phyloP scores from a whole-genome alignment of 2,113 vertebrate genomes.

The Colius striatus region DNA sequence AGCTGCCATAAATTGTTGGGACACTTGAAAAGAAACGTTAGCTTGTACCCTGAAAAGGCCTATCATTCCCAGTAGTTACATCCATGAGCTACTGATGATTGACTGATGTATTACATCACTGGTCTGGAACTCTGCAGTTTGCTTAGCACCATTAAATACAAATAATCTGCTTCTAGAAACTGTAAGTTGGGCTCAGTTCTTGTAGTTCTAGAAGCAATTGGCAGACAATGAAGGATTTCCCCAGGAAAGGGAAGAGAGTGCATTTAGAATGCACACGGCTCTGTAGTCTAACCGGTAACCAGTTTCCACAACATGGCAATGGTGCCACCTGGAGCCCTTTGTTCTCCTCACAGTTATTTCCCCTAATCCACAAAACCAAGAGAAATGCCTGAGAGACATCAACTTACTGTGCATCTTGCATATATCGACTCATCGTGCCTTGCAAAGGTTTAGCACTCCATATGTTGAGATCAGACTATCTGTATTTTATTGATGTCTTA shows the following conservation, averaged over 20 bases:
- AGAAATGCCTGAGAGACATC: not conserved
- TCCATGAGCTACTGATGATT: not conserved
- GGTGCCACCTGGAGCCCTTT: conserved; percentile 39
- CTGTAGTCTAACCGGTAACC: not conserved
- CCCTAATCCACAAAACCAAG: too few species aligned
- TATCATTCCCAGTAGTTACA: not conserved
- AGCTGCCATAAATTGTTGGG: not conserved
- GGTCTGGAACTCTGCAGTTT: not conserved
- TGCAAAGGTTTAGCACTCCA: not conserved
- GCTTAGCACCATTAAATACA: not conserved
- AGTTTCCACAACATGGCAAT: not conserved
- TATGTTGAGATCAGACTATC: not conserved
- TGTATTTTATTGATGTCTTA: not conserved
- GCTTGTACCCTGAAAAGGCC: not conserved
- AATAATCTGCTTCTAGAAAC: not conserved
- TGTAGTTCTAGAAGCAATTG: not conserved
- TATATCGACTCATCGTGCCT: rapidly evolving
- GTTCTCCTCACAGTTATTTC: not conserved
- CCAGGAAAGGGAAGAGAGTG: not conserved
- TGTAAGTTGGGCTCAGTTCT: not conserved
- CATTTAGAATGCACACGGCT: rapidly evolving
- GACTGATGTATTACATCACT: not conserved
- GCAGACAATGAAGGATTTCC: not conserved
- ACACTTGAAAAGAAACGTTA: not conserved
- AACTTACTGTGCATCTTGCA: not conserved